Base-by-base conservation (phyloP, 1,140 invertebrate genomes). In the Stenopsyche tienmushanensis region DNA sequence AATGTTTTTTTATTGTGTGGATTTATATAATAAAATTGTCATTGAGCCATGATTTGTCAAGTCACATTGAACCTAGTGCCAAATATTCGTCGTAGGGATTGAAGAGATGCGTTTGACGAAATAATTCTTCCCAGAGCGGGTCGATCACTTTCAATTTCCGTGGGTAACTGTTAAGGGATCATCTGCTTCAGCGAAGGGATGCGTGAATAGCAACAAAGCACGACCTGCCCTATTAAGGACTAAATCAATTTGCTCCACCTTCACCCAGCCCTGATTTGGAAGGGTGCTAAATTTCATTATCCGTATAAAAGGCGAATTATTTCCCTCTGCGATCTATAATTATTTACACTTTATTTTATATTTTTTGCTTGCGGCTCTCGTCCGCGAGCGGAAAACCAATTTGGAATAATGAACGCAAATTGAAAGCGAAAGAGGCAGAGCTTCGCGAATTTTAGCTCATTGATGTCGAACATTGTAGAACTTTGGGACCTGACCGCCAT, bases 191-290 rank as follows among this genome's bases (percentile, higher is more conserved):
- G 34, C 2, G 21, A 47, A 60, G 57, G 57, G 57, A 60, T 45
- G 41, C 57, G 41, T 45, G 41, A 60, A 60, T 60, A 24, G 57
- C 57, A 60, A 60, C 57, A 60, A 60, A 60, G 57, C 57, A 20
- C 57, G 57, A 60, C 57, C 57, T 60, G 57, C 57, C 57, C 57
- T 60, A 60, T 60, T 60, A 60, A 24, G 57, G 42, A 47, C 57
- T 60, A 60, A 60, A 60, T 60, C 57, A 60, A 60, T 60, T 60
- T 60, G 57, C 42, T 60, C 57, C 57, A 60, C 42, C 57, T 60
- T 60, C 42, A 24, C 52, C 42, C 57, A 8, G 23, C 17, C 41
- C 18, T 10, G 34, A n/a, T 41, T 57, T 47, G 15, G 24, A 29
- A 34, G 57, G 57, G 57, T 25, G 23, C 41, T 5, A 60, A 60